These are phyloP conservation scores for Tribolium castaneum DNA, from an alignment of 1,140 invertebrate species.

Conservation along the genomic window DNA sequence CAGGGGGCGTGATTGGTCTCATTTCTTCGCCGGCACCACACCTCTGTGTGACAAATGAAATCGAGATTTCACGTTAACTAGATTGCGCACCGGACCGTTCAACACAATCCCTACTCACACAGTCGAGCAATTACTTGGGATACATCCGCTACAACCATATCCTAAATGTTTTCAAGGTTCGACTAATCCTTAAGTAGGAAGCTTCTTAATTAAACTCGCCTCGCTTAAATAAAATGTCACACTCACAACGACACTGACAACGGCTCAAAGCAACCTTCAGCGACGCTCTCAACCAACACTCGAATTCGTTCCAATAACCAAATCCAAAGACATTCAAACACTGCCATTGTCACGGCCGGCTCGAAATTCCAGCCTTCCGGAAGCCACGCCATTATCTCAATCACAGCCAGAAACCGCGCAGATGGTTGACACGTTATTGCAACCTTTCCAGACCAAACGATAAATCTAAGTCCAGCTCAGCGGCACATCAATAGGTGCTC, in stretches of 20 bases:
- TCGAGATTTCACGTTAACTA: slow-evolving; percentile 53
- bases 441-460: background rate
- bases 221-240: slow-evolving; percentile 33
- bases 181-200: slow-evolving; percentile 26
- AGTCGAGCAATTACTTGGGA: slow-evolving; percentile 41
- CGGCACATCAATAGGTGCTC: slow-evolving; percentile 16
- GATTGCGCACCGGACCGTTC: slow-evolving; percentile 48
- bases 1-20: slow-evolving; percentile 51
- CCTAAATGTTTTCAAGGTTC: slow-evolving; percentile 41
- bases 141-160: slow-evolving; percentile 42
- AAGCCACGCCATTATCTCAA: background rate
- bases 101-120: slow-evolving; percentile 26
- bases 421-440: background rate
- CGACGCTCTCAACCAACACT: slow-evolving; percentile 14
- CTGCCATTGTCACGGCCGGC: background rate
- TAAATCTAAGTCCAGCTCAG: background rate
- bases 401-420: background rate
- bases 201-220: slow-evolving; percentile 38
- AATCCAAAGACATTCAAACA: slow-evolving; percentile 27
- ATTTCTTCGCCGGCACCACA: slow-evolving; percentile 37
- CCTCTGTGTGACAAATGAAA: slow-evolving; percentile 50
- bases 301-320: slow-evolving; percentile 42
- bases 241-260: slow-evolving; percentile 26
- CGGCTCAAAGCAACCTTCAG: slow-evolving; percentile 17
- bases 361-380: background rate